These are phyloP conservation scores for Rhabdophis nuchalis DNA, from an alignment of 2,797 vertebrate species.

Conservation along the genomic window DNA sequence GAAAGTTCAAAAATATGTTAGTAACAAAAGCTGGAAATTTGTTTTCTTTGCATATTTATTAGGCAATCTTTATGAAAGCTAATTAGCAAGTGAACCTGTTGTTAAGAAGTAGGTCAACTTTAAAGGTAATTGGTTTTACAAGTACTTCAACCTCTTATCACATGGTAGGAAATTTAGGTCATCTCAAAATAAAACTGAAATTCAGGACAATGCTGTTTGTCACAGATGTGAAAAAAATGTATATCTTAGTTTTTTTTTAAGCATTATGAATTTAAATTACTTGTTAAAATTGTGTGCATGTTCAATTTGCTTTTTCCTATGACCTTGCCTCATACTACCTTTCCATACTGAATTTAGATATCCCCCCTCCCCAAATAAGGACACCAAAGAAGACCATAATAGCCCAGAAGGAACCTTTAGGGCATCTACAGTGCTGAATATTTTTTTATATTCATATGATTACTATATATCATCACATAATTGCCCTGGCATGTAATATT, in stretches of 20 bases:
- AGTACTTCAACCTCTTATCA: neutral
- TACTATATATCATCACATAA: slow-evolving; percentile 5
- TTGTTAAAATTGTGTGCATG: neutral
- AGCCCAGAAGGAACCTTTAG: neutral
- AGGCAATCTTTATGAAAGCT: neutral
- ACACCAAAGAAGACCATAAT: neutral
- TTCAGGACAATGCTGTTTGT: neutral
- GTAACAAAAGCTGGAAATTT: neutral
- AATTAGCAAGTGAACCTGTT: neutral
- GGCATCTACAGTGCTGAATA: neutral
- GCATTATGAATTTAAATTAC: neutral
- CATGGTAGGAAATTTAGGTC: neutral
- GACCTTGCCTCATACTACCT: neutral
- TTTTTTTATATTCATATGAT: neutral
- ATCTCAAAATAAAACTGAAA: neutral
- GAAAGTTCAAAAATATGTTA: slow-evolving; percentile 6
- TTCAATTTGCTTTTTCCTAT: neutral
- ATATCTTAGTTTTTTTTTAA: neutral
- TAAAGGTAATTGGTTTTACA: slow-evolving; percentile 13
- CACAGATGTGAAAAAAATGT: neutral
- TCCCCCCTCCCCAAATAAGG: neutral
- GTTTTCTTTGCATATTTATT: slow-evolving; percentile 15
- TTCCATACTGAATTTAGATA: neutral
- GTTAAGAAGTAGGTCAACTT: neutral
- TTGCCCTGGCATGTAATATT: neutral